A percentile compares a stretch with the other conserved stretches of the same genome.
These are phyloP conservation scores for Nebria ingens DNA, from an alignment of 1,140 invertebrate genomes.

Conservation along the genomic window DNA sequence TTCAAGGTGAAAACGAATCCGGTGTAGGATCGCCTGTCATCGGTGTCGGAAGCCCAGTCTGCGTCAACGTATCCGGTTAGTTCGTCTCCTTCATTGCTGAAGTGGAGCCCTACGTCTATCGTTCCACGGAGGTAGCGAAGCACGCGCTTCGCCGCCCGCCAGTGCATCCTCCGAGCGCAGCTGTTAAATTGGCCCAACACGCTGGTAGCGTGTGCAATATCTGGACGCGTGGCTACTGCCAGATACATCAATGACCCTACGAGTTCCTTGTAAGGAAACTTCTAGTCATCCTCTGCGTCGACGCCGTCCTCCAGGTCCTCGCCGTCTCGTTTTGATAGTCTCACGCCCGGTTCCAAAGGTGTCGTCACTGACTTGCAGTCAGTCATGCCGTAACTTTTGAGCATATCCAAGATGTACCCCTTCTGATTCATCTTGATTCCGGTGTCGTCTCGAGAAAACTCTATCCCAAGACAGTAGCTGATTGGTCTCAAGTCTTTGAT, in stretches of 20 bases:
- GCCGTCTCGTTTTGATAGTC: no score
- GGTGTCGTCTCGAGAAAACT: slow-evolving; percentile 10
- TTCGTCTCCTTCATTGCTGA: neutral
- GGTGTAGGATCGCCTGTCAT: neutral
- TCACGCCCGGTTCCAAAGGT: no score
- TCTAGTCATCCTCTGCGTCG: no score
- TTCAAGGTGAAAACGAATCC: neutral
- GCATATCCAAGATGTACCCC: slow-evolving; percentile 15
- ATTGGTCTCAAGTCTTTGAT: slow-evolving; percentile 16
- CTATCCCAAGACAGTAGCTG: slow-evolving; percentile 16
- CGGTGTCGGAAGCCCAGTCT: neutral
- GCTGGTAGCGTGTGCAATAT: neutral
- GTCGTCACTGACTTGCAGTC: slow-evolving; percentile 19
- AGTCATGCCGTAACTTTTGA: slow-evolving; percentile 18
- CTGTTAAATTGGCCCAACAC: neutral
- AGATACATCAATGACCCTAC: neutral
- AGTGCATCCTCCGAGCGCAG: neutral
- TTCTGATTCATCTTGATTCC: slow-evolving; percentile 8
- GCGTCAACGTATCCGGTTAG: neutral
- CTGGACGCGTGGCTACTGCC: neutral
- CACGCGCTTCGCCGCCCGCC: neutral
- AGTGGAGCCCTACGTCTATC: no score
- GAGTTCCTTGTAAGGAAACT: neutral
- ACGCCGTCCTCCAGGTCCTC: no score
- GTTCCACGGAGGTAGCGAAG: neutral